These are phyloP conservation scores for Spilogale gracilis DNA, from an alignment of 2,113 vertebrate genomes.

Conservation along the genomic window DNA sequence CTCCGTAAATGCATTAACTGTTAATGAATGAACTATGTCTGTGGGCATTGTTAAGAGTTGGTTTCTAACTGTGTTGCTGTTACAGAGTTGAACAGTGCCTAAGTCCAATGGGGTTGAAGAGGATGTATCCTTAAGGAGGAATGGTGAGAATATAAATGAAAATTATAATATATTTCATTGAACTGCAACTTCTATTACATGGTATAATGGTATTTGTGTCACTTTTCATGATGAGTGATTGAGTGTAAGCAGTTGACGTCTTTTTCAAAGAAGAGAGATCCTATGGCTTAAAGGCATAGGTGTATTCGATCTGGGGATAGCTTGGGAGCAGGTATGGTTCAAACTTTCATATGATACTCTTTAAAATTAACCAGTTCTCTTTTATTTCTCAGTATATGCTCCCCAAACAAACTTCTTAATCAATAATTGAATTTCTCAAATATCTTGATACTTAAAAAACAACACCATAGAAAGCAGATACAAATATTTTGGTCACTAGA, in stretches of 20 bases:
- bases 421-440: background rate
- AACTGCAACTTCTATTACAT: background rate
- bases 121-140: background rate
- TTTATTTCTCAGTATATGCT: background rate
- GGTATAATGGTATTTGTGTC: background rate
- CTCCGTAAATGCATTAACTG: background rate
- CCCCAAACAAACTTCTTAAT: background rate
- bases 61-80: background rate
- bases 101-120: slow-evolving; percentile 19
- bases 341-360: background rate
- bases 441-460: background rate
- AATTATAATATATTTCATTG: slow-evolving; percentile 22
- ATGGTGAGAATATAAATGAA: slow-evolving; percentile 7
- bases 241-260: background rate
- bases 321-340: background rate
- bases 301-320: background rate
- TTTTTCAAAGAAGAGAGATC: background rate
- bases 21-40: background rate
- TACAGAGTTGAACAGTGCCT: background rate
- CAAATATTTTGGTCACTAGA: slow-evolving; percentile 8
- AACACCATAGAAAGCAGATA: background rate
- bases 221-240: slow-evolving; percentile 27
- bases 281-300: background rate
- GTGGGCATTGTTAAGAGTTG: background rate
- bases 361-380: slow-evolving; percentile 31